A percentile compares a stretch with the other conserved stretches of the same genome.
phyloP scores from a whole-genome alignment of 2,888 invertebrate species.

The Dynastes tityus region DNA sequence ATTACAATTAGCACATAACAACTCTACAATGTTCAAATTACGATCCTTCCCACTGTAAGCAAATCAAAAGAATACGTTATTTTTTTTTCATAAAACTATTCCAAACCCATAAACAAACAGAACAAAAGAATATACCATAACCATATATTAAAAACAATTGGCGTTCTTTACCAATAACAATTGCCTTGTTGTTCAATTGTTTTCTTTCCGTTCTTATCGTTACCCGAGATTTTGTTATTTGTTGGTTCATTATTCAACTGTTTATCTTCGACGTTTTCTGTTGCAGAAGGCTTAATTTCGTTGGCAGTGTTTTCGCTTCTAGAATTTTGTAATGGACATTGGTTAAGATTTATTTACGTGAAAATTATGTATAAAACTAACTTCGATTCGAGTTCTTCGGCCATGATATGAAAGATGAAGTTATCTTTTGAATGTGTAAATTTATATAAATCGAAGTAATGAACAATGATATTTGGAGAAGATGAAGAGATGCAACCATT shows the following conservation, averaged over 20 bases:
- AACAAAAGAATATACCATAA: conserved; percentile 26
- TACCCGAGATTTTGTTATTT: conserved; percentile 41
- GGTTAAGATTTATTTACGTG: not conserved
- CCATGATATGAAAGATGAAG: conserved; percentile 39
- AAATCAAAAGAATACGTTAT: conserved; percentile 48
- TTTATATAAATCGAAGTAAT: not conserved
- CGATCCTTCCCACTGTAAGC: conserved; percentile 91
- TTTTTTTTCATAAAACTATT: not conserved
- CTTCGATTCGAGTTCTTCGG: conserved; percentile 53
- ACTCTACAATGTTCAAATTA: conserved; percentile 91
- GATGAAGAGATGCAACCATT: not conserved
- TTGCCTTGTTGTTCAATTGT: conserved; percentile 61
- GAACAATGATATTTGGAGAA: not conserved
- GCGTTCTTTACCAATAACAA: conserved; percentile 61
- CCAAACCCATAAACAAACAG: conserved; percentile 7
- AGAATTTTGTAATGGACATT: not conserved
- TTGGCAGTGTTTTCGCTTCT: conserved; percentile 39
- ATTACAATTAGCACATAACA: conserved; percentile 91
- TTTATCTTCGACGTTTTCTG: conserved; percentile 38
- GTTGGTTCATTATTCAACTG: conserved; percentile 43
- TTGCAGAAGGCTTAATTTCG: conserved; percentile 34
- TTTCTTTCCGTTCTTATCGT: conserved; percentile 61
- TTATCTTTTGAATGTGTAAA: not conserved
- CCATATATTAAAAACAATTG: conserved; percentile 14
- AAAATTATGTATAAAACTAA: conserved; percentile 46